Percentiles rank a stretch among this genome's conserved stretches.
phyloP scores from a whole-genome alignment of 2,888 invertebrate genomes.

The Frankliniella fusca region DNA sequence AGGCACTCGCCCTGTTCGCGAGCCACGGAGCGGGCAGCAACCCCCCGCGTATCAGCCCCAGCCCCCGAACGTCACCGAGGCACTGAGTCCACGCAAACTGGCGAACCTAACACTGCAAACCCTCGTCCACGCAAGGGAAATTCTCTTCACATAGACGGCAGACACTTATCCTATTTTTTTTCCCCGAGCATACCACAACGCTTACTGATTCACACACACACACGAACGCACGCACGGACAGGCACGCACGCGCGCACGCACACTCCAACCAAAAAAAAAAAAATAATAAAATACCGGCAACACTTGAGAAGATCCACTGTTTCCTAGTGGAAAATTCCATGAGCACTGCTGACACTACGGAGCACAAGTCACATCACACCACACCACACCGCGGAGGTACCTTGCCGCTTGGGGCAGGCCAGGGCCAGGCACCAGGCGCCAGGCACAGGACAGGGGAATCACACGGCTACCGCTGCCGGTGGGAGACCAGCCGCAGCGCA shows the following conservation, averaged over 20 bases:
- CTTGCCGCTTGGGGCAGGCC: conserved; percentile 14
- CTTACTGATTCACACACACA: too few species aligned
- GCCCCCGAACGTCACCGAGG: neutral
- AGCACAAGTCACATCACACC: neutral
- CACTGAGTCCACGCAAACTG: neutral
- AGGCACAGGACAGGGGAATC: neutral
- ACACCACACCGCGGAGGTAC: conserved; percentile 8
- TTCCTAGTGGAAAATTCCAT: too few species aligned
- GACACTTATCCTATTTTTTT: neutral
- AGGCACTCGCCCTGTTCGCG: neutral
- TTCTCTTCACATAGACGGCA: neutral
- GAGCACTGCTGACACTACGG: neutral
- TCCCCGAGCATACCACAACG: too few species aligned
- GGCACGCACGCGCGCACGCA: too few species aligned
- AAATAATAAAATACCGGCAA: too few species aligned
- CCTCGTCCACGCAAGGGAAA: neutral
- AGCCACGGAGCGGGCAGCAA: neutral
- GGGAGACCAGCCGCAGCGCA: neutral
- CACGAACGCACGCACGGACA: too few species aligned
- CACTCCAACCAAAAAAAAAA: too few species aligned
- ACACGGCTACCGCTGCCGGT: neutral
- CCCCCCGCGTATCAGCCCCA: neutral
- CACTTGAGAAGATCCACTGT: too few species aligned
- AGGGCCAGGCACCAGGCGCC: neutral
- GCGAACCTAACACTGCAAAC: neutral